Base-by-base conservation (phyloP, 1,140 invertebrate species). In the Paralvinella palmiformis region DNA sequence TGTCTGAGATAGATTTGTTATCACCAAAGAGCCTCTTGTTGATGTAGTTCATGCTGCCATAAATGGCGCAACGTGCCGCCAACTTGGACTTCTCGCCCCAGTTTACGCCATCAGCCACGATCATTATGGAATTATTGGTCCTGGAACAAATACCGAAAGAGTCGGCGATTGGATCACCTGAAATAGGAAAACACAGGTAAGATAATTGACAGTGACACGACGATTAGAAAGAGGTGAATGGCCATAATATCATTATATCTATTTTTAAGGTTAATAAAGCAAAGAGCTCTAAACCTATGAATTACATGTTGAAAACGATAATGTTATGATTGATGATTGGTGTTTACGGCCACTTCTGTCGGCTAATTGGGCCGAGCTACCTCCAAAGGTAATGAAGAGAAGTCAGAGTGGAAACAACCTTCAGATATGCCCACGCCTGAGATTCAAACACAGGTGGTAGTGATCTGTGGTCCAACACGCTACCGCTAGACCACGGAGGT, bases 41-140 rank as follows among this genome's bases (percentile, higher is more conserved):
- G 59, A 95, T 82, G 75, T 91, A 91, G 65, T 93, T 89, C 66
- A 95, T 85, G 70, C 88, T 89, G 10, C 91, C 92, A 73, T 93
- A 89, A 7, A 95, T 85, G 10, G 92, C 92, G 65, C 91, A 91
- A 65, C 91, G 84, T 7, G 91, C 91, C n/a, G 92, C 92, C 59
- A 94, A 82, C 59, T 89, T 85, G 33, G 92, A 90, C 72, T 91
- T 91, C 73, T 91, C 87, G 56, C 92, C 92, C 92, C 92, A 95
- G 82, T 96, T 95, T 0, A 95, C 92, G 37, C 93, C 92, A 84
- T 95, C 92, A 15, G 91, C 93, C 52, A 96, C 83, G 35, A 89
- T 88, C 71, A 95, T 81, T 64, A 94, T 86, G 3, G 88, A 88
- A 65, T 87, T 90, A 78, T 94, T 90, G 50, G 85, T 85, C 44